Evolutionary conservation across 1,140 invertebrate species (phyloP).

Genomic region (Platyscapa corneri): DNA sequence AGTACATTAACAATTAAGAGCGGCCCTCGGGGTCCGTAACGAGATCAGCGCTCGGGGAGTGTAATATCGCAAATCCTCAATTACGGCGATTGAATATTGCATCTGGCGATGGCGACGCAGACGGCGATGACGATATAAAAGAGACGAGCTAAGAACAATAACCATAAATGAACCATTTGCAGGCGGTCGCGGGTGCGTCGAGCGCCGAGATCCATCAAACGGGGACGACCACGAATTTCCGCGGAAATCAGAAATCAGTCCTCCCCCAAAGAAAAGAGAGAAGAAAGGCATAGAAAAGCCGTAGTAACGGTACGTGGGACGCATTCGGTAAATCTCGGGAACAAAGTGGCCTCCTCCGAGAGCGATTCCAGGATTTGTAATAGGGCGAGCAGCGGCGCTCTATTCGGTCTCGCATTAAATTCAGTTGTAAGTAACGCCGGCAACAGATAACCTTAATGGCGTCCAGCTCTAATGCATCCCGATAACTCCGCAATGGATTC

Average conservation of each 20-base stretch:
- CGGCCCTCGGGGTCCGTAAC: neutral
- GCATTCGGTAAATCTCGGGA: conserved; percentile 41
- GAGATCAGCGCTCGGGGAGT: neutral
- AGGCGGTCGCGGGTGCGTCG: too few relatives aligned
- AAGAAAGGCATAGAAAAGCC: neutral
- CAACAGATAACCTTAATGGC: conserved; percentile 50
- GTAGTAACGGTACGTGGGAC: conserved; percentile 36
- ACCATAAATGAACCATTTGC: conserved; percentile 32
- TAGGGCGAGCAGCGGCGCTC: conserved; percentile 22
- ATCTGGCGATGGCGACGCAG: too few relatives aligned
- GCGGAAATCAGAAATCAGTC: conserved; percentile 8
- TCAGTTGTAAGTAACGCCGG: conserved; percentile 44
- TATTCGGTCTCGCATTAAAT: conserved; percentile 43
- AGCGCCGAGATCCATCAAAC: conserved; percentile 30
- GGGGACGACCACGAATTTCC: conserved; percentile 34
- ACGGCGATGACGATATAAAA: neutral
- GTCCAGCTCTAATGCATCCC: conserved; percentile 44
- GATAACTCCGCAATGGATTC: conserved; percentile 42
- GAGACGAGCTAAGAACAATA: conserved; percentile 22
- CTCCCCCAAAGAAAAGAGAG: neutral
- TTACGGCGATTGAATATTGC: neutral
- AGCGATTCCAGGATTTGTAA: conserved; percentile 45
- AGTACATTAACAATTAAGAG: neutral
- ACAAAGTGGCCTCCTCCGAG: conserved; percentile 44
- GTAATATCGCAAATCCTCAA: conserved; percentile 7